Evolutionary conservation across 2,888 invertebrate species (phyloP).

Genomic region (Acanthoscelides obtectus): DNA sequence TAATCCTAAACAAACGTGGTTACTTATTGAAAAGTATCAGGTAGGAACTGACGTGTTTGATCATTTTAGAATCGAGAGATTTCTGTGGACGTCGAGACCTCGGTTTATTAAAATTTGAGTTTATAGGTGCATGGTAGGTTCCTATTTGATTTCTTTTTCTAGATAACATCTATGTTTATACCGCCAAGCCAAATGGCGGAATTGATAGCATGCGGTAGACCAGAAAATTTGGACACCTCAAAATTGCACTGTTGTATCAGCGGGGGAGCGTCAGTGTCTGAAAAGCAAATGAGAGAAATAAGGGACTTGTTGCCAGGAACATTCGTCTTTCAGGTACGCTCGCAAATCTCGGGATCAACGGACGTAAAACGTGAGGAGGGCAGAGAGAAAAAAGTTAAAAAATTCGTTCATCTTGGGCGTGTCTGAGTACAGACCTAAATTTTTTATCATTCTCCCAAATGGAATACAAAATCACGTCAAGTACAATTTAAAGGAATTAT

Average conservation of each 20-base stretch:
- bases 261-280: constrained; percentile 36
- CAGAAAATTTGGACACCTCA: constrained; percentile 37
- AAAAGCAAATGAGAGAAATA: constrained; percentile 28
- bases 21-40: constrained; percentile 33
- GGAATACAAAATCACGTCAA: too few species aligned
- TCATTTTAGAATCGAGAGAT: not conserved
- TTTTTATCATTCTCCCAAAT: too few species aligned
- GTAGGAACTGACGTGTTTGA: constrained; percentile 18
- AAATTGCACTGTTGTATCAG: constrained; percentile 29
- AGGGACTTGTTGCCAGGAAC: constrained; percentile 40
- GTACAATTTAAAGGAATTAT: too few species aligned
- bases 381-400: too few species aligned
- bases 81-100: too few species aligned
- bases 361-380: too few species aligned
- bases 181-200: constrained; percentile 33
- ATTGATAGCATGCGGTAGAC: constrained; percentile 34
- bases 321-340: constrained; percentile 26
- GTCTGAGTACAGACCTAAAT: too few species aligned
- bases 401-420: too few species aligned
- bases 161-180: constrained; percentile 31
- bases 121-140: too few species aligned
- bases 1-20: constrained; percentile 30
- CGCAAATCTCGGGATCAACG: too few species aligned
- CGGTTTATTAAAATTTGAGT: too few species aligned
- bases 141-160: too few species aligned